Evolutionary conservation across 1,140 invertebrate species (phyloP), one percentile per base, ranked within the genome.

Genomic region (Lasaia peninsularis): DNA sequence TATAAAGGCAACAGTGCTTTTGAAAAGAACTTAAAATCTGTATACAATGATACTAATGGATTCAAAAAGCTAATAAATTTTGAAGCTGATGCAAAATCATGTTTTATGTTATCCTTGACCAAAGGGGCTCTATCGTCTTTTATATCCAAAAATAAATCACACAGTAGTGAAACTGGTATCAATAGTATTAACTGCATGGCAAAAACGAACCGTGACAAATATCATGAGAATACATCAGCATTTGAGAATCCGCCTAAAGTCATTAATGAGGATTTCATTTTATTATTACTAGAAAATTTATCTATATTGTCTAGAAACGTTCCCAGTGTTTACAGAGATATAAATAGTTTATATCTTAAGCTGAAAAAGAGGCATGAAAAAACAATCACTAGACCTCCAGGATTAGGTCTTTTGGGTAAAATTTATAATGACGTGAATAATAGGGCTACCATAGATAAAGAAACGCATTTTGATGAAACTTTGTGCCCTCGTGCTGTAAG

Each of bases 221-320:
- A 51, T 21, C 14, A 31, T n/a, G 59, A 62, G 40, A 54, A 58
- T 24, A 32, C 62, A 52, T 58, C 63, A 12, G 31, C 63, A 28
- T 64, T 65, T 55, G 58, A 68, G 14, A 73, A 57, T 11, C 44
- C 62, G 3, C 70, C 73, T 6, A 63, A 68, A 48, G 56, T 71
- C 21, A 77, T 86, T 11, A 76, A 84, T 51, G 80, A 85, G 32
- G 69, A 73, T 50, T 84, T 80, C 28, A 78, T 85, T 52, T 40
- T 80, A 1, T 56, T 76, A 14, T 32, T 88, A 7, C 54, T 88
- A 12, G 73, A 84, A 59, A 79, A 83, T 64, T 64, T 88, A 31
- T 64, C 64, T 6, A 34, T 64, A 12, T 53, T 86, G 2, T 80
- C 82, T 1, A 75, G 77, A 59, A 69, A 65, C 44, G 33, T 76